phyloP scores from a whole-genome alignment of 2,113 vertebrate genomes.

The Ceyx melanurus region DNA sequence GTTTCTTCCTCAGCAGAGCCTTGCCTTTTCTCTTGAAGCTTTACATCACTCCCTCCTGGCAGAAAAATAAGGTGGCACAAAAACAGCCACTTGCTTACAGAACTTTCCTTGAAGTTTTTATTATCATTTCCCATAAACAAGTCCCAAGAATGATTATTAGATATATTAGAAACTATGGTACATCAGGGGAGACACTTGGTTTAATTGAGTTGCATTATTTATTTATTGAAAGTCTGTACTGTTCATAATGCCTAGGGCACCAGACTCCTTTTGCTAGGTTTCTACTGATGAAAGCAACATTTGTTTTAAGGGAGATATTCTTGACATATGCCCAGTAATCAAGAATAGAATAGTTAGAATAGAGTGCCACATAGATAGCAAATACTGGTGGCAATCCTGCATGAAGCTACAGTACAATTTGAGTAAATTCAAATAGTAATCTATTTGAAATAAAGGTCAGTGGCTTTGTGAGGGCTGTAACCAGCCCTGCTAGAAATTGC shows the following conservation, averaged over 20 bases:
- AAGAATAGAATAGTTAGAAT: background rate
- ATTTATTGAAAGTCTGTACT: slow-evolving; percentile 39
- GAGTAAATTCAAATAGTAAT: background rate
- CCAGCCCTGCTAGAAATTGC: background rate
- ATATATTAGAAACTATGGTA: slow-evolving; percentile 22
- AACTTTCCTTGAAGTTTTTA: background rate
- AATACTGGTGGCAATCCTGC: background rate
- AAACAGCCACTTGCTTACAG: background rate
- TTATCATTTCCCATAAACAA: background rate
- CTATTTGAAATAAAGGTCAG: background rate
- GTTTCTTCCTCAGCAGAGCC: background rate
- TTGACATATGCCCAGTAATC: background rate
- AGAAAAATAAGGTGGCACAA: background rate
- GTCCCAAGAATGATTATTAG: slow-evolving; percentile 24
- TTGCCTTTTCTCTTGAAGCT: background rate
- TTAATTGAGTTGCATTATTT: slow-evolving; percentile 54
- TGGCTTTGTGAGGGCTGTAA: background rate
- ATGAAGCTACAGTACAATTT: background rate
- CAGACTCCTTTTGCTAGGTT: background rate
- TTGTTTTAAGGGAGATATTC: background rate
- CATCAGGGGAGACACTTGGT: slow-evolving; percentile 11
- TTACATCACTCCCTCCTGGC: background rate
- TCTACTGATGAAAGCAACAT: background rate
- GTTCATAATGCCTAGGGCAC: slow-evolving; percentile 16
- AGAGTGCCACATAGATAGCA: background rate